Evolutionary conservation across 2,113 vertebrate genomes (phyloP), one percentile per base, ranked within the genome.

Genomic region (Benitochromis conjunctus): DNA sequence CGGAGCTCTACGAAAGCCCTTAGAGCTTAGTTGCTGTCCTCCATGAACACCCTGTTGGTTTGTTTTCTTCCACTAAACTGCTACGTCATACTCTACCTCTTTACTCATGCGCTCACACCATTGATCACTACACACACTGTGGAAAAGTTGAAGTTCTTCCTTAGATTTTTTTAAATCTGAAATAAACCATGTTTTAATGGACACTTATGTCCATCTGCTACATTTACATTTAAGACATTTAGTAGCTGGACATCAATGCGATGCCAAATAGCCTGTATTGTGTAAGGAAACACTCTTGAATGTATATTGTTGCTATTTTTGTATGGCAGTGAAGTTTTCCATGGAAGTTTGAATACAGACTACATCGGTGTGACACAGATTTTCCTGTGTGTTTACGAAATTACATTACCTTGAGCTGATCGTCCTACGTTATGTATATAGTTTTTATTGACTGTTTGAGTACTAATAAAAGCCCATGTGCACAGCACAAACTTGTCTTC

Each of bases 331-430:
- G 5, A 26, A 71, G 71, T 19, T 76, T 31, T 51, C 26, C 43
- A 48, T 31, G 19, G 46, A 76, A 31, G 26, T 53, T 51, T 76
- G 71, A 76, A 51, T 31, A 31, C 11, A 46, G n/a, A 51, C 16
- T 51, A 51, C 3, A 5, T 51, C 24, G 29, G 43, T 29, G 24
- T 53, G 26, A 31, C 71, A 76, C 16, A 53, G 71, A 51, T 76
- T 76, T 76, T 51, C 46, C 46, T n/a, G n/a, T 31, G 9, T 76
- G 43, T 76, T 76, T 76, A 31, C 24, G 19, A 76, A 76, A 14
- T 76, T 10, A 12, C 1, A 2, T 48, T 31, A 26, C 29, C 24
- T 5, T 31, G 43, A 31, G 26, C 43, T 8, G 66, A 74, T 74
- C 24, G 6, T 74, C 69, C 16, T 31, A 9, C 4, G 1, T 51